phyloP scores from a whole-genome alignment of 2,888 invertebrate species.

The Trissoscelio sp. region DNA sequence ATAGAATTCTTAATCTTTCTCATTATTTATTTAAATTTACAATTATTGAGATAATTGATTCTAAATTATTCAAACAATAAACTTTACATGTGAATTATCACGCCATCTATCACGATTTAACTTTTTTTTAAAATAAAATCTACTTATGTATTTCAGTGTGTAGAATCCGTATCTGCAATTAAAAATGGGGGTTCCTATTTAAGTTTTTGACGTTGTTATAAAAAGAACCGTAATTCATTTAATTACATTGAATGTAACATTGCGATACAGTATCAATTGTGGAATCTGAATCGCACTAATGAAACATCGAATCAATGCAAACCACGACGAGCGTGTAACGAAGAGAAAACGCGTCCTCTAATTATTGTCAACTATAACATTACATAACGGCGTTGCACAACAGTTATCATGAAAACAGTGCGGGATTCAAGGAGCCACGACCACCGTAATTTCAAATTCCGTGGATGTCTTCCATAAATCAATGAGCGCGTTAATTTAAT shows the following conservation, averaged over 20 bases:
- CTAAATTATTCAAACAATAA: too few species aligned
- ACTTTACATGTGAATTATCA: too few species aligned
- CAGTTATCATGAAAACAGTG: slow-evolving; percentile 31
- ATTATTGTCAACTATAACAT: slow-evolving; percentile 39
- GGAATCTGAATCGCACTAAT: slow-evolving; percentile 6
- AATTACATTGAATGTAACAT: background rate
- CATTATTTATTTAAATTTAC: too few species aligned
- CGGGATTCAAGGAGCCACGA: slow-evolving; percentile 33
- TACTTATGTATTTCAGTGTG: too few species aligned
- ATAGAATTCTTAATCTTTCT: too few species aligned
- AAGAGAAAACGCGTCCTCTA: slow-evolving; percentile 27
- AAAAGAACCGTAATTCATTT: background rate
- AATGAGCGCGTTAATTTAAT: slow-evolving; percentile 37
- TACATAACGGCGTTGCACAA: slow-evolving; percentile 35
- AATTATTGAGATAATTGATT: too few species aligned
- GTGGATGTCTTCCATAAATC: slow-evolving; percentile 42
- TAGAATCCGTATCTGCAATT: too few species aligned
- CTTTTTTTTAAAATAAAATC: too few species aligned
- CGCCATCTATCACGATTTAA: too few species aligned
- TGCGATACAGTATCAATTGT: background rate
- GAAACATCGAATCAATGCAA: slow-evolving; percentile 9
- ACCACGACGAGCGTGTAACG: background rate
- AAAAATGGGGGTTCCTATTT: too few species aligned
- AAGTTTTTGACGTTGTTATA: too few species aligned
- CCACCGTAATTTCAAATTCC: slow-evolving; percentile 43